These are phyloP conservation scores for Drosophila aff. DNA, from an alignment of 1,140 invertebrate species.

Conservation along the genomic window DNA sequence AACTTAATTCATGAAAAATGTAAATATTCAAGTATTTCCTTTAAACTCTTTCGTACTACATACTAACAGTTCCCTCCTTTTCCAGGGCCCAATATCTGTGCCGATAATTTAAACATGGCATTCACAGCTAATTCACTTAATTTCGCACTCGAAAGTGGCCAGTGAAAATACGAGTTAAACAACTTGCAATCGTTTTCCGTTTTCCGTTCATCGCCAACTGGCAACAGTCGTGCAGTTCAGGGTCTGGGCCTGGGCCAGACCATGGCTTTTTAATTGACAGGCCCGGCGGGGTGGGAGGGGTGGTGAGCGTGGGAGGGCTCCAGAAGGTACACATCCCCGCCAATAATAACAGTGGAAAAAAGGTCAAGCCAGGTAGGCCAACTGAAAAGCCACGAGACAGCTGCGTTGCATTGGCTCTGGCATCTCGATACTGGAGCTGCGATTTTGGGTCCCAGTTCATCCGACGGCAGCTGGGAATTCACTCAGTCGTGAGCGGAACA, in stretches of 20 bases:
- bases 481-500: constrained; percentile 36
- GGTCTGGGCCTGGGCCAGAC: constrained; percentile 56
- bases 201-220: constrained; percentile 50
- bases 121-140: constrained; percentile 76
- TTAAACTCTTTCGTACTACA: too few relatives aligned
- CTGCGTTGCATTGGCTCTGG: constrained; percentile 60
- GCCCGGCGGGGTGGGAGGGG: constrained; percentile 3
- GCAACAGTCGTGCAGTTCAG: constrained; percentile 70
- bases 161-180: constrained; percentile 41
- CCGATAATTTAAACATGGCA: constrained; percentile 60
- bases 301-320: constrained; percentile 66
- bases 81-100: constrained; percentile 24
- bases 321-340: constrained; percentile 21
- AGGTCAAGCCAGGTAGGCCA: constrained; percentile 65
- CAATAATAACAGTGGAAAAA: constrained; percentile 53
- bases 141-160: constrained; percentile 67
- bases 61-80: background rate
- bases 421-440: constrained; percentile 30
- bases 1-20: background rate
- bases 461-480: constrained; percentile 55
- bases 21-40: background rate
- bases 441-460: constrained; percentile 28
- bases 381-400: constrained; percentile 51
- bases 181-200: constrained; percentile 38
- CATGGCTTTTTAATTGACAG: constrained; percentile 74